phyloP scores from a whole-genome alignment of 2,113 vertebrate species.

The Riparia riparia region DNA sequence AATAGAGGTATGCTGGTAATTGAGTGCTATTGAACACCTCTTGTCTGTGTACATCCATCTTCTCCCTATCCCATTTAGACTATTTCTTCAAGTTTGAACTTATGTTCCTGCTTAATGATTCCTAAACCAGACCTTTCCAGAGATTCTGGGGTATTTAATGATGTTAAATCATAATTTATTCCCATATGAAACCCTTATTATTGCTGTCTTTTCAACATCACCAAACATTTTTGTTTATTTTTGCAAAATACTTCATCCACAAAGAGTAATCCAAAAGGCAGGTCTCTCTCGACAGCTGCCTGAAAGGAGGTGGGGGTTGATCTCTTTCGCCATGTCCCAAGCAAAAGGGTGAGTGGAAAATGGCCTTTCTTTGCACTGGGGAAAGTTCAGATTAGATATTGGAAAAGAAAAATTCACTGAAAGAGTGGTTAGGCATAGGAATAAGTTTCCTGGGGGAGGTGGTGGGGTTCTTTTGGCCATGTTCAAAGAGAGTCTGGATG shows the following conservation, averaged over 20 bases:
- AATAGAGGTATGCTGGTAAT: neutral
- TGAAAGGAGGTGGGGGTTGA: neutral
- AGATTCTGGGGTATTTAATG: neutral
- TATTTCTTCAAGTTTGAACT: neutral
- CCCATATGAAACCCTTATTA: neutral
- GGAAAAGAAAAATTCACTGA: neutral
- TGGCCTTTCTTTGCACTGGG: neutral
- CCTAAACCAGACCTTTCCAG: neutral
- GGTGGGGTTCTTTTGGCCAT: neutral
- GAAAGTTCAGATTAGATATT: neutral
- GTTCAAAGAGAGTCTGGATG: neutral
- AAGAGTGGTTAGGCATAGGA: neutral
- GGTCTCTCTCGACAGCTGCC: neutral
- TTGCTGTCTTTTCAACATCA: neutral
- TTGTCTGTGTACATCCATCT: neutral
- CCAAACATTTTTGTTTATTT: neutral
- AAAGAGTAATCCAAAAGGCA: neutral
- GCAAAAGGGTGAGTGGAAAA: neutral
- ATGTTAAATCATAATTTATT: neutral
- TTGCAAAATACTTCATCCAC: neutral
- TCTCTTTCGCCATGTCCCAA: neutral
- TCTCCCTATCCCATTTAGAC: neutral
- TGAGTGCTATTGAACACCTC: neutral
- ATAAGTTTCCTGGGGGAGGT: neutral
- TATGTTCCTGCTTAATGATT: neutral